phyloP scores from a whole-genome alignment of 2,888 invertebrate species.

The Schizotus pectinicornis region DNA sequence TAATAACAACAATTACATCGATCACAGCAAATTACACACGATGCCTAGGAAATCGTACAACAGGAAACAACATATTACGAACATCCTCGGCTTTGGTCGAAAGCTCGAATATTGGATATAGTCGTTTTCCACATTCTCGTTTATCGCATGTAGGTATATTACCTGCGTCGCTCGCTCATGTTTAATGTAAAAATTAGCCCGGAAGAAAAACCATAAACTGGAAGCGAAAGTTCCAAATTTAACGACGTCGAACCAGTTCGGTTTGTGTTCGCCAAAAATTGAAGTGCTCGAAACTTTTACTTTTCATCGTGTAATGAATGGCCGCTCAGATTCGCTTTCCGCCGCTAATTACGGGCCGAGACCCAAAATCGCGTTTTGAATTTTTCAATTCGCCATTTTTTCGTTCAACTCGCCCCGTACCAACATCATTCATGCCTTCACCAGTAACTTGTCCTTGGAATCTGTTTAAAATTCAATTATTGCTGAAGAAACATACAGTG shows the following conservation, averaged over 20 bases:
- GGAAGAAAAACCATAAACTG: conserved; percentile 27
- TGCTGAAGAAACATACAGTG: no score
- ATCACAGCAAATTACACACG: conserved; percentile 37
- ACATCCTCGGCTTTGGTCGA: conserved; percentile 30
- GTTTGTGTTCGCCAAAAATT: conserved; percentile 23
- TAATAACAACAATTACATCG: conserved; percentile 36
- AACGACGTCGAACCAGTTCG: conserved; percentile 29
- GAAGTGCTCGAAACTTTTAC: conserved; percentile 28
- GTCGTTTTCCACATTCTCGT: neutral
- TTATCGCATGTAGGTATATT: no score
- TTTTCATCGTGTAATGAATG: conserved; percentile 20
- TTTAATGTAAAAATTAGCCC: conserved; percentile 2
- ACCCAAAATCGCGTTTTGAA: no score
- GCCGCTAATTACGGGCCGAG: conserved; percentile 13
- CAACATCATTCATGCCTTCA: no score
- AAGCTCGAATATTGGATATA: conserved; percentile 6
- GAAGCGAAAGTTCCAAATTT: conserved; percentile 31
- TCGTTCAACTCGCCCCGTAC: no score
- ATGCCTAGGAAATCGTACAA: conserved; percentile 30
- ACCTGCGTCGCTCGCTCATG: neutral
- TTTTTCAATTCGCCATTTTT: no score
- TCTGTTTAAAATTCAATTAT: no score
- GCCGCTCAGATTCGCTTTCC: conserved; percentile 17
- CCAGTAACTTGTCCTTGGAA: no score
- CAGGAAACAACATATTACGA: conserved; percentile 40